Conservation (phyloP, 2,113 vertebrate genomes). For the Piaya cayana region DNA sequence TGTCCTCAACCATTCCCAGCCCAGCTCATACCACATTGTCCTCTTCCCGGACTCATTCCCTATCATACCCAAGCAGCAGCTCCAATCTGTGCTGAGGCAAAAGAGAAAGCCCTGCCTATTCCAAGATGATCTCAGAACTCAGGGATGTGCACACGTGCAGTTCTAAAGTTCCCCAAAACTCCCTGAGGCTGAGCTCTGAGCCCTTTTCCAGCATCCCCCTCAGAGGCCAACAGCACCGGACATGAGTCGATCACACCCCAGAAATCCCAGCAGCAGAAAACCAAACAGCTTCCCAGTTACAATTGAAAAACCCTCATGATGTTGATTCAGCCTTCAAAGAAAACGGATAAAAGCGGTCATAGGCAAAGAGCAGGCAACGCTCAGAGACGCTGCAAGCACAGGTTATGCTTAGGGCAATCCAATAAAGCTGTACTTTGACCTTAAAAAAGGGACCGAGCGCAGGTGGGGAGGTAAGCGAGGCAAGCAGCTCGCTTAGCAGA, state of each 20-base stretch:
- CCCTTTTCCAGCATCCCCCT: background rate
- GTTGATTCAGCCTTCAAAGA: background rate
- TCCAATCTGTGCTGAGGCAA: background rate
- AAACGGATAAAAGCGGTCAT: accelerated
- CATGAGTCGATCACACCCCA: accelerated
- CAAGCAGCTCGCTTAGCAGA: background rate
- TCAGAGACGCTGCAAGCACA: accelerated
- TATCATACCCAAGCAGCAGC: accelerated
- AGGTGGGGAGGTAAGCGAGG: background rate
- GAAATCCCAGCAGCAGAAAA: background rate
- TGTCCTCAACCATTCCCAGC: background rate
- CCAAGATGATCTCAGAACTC: background rate
- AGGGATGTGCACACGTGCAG: too few species aligned
- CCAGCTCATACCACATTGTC: accelerated
- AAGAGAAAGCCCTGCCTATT: background rate
- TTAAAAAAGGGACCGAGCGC: background rate
- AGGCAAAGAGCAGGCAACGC: background rate
- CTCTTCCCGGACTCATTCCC: background rate
- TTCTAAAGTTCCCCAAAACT: background rate
- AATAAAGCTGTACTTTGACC: background rate
- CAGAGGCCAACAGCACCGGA: accelerated
- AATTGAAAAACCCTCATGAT: accelerated
- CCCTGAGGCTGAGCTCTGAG: background rate
- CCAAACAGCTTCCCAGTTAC: background rate
- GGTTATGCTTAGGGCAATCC: background rate